A percentile compares a stretch with the other conserved stretches of the same genome.
These are phyloP conservation scores for Poecilia gillii DNA, from an alignment of 2,797 vertebrate species.

Conservation along the genomic window DNA sequence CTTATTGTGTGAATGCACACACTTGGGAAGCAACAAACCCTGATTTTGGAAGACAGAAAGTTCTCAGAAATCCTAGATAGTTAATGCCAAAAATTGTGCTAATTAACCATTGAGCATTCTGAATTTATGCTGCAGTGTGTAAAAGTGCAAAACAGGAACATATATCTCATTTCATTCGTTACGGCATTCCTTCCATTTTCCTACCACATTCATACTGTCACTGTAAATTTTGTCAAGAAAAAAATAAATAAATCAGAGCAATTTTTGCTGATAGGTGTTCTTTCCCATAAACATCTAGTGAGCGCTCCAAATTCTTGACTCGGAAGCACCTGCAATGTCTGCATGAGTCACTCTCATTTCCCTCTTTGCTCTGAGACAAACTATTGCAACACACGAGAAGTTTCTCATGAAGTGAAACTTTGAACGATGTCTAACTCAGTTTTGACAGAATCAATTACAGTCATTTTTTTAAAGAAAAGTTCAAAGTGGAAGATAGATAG, in stretches of 20 bases:
- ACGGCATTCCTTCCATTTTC: not conserved
- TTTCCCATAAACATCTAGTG: conserved; percentile 23
- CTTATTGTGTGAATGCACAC: conserved; percentile 22
- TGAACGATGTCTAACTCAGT: conserved; percentile 15
- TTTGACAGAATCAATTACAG: conserved; percentile 41
- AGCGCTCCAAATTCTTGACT: conserved; percentile 19
- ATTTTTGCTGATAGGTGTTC: conserved; percentile 53
- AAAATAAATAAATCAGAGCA: conserved; percentile 49
- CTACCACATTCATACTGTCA: conserved; percentile 1
- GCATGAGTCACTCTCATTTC: conserved; percentile 39
- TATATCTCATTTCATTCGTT: not conserved
- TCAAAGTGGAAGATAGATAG: conserved; percentile 45
- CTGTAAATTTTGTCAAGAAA: not conserved
- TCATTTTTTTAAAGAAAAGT: conserved; percentile 47
- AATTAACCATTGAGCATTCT: conserved; percentile 16
- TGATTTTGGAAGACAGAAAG: conserved; percentile 17
- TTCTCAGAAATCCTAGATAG: conserved; percentile 3
- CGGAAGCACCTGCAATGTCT: conserved; percentile 45
- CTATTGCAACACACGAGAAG: not conserved
- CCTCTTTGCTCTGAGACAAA: not conserved
- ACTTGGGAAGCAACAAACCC: conserved; percentile 18
- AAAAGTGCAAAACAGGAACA: conserved; percentile 17
- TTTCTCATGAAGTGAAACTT: conserved; percentile 19
- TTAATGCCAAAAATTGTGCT: conserved; percentile 19
- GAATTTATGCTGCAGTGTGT: conserved; percentile 31